Evolutionary conservation across 2,113 vertebrate species (phyloP).

Genomic region (Callopanchax toddi): DNA sequence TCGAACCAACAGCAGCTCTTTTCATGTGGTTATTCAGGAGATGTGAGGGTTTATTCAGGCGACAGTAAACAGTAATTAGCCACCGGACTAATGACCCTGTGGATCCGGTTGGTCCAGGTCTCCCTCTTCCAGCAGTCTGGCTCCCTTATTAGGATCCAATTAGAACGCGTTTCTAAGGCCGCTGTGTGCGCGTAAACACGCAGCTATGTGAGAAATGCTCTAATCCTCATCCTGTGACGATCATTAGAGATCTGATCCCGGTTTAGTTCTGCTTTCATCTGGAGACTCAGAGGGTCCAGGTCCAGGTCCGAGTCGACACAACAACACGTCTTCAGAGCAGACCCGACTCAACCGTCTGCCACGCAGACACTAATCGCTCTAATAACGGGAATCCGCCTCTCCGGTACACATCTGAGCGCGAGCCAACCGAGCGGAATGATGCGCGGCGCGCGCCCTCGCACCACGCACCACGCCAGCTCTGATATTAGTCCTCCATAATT

Average conservation of each 20-base stretch:
- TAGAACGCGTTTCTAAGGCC: slow-evolving; percentile 96
- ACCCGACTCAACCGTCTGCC: too few species aligned
- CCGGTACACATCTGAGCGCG: slow-evolving; percentile 65
- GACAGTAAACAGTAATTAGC: slow-evolving; percentile 32
- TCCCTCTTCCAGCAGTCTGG: slow-evolving; percentile 79
- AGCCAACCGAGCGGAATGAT: slow-evolving; percentile 85
- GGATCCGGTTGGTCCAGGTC: slow-evolving; percentile 60
- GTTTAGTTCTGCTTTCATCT: slow-evolving; percentile 83
- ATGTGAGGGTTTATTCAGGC: slow-evolving; percentile 21
- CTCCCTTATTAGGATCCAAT: slow-evolving; percentile 99
- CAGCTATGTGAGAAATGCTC: slow-evolving; percentile 98
- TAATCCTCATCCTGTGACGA: slow-evolving; percentile 99
- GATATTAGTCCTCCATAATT: slow-evolving; percentile 96
- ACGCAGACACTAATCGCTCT: slow-evolving; percentile 85
- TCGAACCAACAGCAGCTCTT: too few species aligned
- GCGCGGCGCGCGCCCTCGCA: slow-evolving; percentile 83
- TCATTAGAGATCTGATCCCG: slow-evolving; percentile 89
- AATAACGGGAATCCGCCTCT: slow-evolving; percentile 82
- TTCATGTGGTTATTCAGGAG: slow-evolving; percentile 1
- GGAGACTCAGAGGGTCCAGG: slow-evolving; percentile 50
- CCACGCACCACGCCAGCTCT: slow-evolving; percentile 81
- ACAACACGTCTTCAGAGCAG: too few species aligned
- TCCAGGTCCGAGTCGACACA: slow-evolving; percentile 4
- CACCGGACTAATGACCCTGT: slow-evolving; percentile 45
- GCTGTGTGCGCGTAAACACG: slow-evolving; percentile 91